phyloP scores from a whole-genome alignment of 1,140 invertebrate species.

The Drosophila sechellia region DNA sequence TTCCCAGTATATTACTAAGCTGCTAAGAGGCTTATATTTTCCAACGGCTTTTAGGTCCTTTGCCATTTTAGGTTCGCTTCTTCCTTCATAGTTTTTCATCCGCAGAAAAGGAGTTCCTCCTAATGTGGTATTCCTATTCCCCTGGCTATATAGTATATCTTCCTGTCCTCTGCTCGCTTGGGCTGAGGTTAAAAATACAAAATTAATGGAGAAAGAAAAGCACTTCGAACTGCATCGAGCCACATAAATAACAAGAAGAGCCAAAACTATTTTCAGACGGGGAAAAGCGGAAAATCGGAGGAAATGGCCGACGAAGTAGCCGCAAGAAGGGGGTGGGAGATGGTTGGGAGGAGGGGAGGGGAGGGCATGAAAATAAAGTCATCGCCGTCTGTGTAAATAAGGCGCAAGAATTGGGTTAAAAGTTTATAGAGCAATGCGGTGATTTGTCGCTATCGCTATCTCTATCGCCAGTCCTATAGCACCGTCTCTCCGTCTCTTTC shows the following conservation, averaged over 20 bases:
- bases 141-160: not conserved
- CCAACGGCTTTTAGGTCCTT: not conserved
- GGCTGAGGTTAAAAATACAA: constrained; percentile 47
- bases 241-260: constrained; percentile 48
- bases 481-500: not conserved
- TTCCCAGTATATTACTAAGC: not conserved
- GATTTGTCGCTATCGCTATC: constrained; percentile 57
- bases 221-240: constrained; percentile 46
- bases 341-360: not conserved
- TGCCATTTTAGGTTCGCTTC: not conserved
- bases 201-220: constrained; percentile 46
- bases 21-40: constrained; percentile 21
- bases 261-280: constrained; percentile 38
- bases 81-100: constrained; percentile 9
- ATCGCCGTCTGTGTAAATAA: constrained; percentile 74
- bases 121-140: not conserved
- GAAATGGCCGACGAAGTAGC: constrained; percentile 16
- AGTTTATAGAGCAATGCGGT: constrained; percentile 80
- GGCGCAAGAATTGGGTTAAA: constrained; percentile 78
- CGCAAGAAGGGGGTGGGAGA: not conserved
- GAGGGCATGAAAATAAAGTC: constrained; percentile 56
- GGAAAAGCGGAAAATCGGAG: not conserved
- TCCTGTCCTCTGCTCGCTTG: not conserved
- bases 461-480: constrained; percentile 1
- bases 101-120: constrained; percentile 4